Evolutionary conservation across 2,797 vertebrate genomes (phyloP).

Genomic region (Myoxocephalus aenaeus): DNA sequence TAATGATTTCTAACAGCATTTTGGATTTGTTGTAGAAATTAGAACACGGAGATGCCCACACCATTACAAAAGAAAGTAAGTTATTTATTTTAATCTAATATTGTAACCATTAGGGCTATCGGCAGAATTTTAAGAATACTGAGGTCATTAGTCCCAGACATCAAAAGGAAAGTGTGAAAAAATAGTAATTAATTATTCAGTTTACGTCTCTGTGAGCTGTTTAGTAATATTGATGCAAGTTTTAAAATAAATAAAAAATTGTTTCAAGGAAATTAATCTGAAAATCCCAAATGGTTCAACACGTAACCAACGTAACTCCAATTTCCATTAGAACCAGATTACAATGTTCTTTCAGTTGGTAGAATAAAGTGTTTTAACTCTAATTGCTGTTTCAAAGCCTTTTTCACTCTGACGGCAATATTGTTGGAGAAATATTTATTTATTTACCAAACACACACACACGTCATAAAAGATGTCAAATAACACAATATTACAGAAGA

Average conservation of each 20-base stretch:
- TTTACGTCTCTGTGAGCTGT: neutral
- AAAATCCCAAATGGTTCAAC: neutral
- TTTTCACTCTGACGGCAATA: neutral
- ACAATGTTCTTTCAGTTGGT: neutral
- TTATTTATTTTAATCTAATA: neutral
- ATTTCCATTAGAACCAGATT: neutral
- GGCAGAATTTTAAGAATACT: neutral
- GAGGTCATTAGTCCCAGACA: neutral
- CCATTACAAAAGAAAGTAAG: constrained; percentile 84
- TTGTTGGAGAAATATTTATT: neutral
- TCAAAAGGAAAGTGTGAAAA: neutral
- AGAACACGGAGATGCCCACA: constrained; percentile 85
- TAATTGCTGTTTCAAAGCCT: neutral
- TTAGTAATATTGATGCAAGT: neutral
- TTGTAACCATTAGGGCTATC: neutral
- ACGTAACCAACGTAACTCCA: neutral
- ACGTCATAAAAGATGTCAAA: neutral
- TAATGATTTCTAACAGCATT: neutral
- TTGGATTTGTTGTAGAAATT: constrained; percentile 60
- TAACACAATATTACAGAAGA: neutral
- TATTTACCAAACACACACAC: neutral
- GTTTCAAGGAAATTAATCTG: neutral
- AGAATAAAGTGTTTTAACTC: neutral
- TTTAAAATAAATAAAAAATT: neutral
- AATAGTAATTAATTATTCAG: neutral